Conservation (phyloP, 2,888 invertebrate species). For the Oxyteleia sp. region DNA sequence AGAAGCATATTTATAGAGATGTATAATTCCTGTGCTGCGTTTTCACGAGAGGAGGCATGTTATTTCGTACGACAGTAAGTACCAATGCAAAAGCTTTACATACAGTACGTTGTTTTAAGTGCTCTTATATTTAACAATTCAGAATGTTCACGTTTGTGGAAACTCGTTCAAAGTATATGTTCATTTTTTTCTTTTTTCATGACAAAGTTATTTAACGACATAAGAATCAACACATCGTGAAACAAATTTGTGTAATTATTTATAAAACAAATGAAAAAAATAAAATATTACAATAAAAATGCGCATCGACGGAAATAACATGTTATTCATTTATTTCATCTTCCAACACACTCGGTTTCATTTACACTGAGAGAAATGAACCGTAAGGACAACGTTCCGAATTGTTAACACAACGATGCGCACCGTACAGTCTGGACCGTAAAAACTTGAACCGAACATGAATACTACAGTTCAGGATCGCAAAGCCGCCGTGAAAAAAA, state of each 20-base stretch:
- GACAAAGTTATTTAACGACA: slow-evolving; percentile 23
- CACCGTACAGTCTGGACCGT: no score
- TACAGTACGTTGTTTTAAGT: slow-evolving; percentile 57
- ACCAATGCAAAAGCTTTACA: slow-evolving; percentile 55
- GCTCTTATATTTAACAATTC: slow-evolving; percentile 57
- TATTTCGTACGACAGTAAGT: slow-evolving; percentile 52
- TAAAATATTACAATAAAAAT: slow-evolving; percentile 59
- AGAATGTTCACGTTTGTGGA: slow-evolving; percentile 35
- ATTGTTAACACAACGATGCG: no score
- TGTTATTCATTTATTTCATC: background rate
- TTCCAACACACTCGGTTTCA: no score
- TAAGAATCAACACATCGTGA: slow-evolving; percentile 36
- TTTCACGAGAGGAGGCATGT: slow-evolving; percentile 34
- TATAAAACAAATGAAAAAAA: slow-evolving; percentile 55
- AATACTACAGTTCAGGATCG: no score
- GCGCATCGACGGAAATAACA: slow-evolving; percentile 6
- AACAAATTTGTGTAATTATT: slow-evolving; percentile 65
- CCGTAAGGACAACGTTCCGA: no score
- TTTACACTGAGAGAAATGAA: no score
- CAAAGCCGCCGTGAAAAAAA: no score
- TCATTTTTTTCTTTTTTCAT: slow-evolving; percentile 40
- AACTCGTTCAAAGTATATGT: slow-evolving; percentile 23
- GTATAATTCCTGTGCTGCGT: slow-evolving; percentile 47
- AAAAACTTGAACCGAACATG: no score
- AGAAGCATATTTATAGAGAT: slow-evolving; percentile 57